Conservation (phyloP, 2,797 vertebrate species). For the Anisognathus igniventris region DNA sequence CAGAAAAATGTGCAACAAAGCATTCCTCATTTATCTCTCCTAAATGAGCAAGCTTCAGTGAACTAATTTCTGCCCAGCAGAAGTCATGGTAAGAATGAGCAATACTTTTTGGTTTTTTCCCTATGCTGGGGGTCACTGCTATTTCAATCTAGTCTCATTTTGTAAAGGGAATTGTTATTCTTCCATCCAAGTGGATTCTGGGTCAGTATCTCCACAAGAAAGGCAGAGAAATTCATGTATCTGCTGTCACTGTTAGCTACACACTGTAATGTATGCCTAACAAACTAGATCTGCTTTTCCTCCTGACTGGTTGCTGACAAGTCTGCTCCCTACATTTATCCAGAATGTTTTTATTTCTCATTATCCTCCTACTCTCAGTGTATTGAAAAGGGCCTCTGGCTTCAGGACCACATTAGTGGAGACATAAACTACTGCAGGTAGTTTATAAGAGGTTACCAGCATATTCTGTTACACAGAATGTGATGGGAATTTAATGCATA, state of each 20-base stretch:
- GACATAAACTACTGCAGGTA: neutral
- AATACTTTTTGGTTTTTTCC: neutral
- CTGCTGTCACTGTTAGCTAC: neutral
- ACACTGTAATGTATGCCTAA: neutral
- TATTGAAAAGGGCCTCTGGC: neutral
- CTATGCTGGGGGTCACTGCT: neutral
- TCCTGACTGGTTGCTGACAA: neutral
- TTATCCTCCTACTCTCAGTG: neutral
- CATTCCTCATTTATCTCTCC: neutral
- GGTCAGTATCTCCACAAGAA: neutral
- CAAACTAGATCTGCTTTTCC: neutral
- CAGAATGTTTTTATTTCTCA: neutral
- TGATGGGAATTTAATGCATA: neutral
- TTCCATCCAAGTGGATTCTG: neutral
- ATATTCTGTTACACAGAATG: neutral
- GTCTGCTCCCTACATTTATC: neutral
- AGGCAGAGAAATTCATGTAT: neutral
- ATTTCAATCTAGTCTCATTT: neutral
- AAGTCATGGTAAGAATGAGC: neutral
- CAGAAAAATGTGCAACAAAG: neutral
- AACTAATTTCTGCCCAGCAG: neutral
- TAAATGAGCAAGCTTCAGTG: neutral
- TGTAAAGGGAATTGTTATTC: neutral
- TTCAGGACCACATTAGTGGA: neutral
- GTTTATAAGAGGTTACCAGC: neutral